Evolutionary conservation across 2,797 vertebrate genomes (phyloP), one percentile per base, ranked within the genome.

Genomic region (Muscicapa comitata): DNA sequence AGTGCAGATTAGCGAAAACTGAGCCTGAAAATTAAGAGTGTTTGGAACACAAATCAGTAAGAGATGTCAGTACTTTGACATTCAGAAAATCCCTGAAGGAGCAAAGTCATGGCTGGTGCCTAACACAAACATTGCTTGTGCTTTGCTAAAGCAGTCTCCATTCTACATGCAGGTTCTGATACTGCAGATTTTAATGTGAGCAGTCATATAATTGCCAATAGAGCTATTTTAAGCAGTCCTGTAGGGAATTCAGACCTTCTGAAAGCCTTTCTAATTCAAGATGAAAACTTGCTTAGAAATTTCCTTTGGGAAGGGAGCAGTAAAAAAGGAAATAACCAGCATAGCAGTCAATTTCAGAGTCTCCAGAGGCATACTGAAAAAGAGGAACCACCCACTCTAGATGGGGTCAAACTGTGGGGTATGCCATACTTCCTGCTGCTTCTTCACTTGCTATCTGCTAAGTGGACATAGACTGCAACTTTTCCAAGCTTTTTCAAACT

Each of bases 41-140:
- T 68, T 89, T 85, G 48, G 15, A 82, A 38, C 8, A 85, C 33
- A 79, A 66, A 45, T 26, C 5, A 5, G 21, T 53, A 77, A 80
- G n/a, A 86, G 86, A 61, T 38, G 7, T 63, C 42, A 78, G 29
- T 45, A 35, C 8, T 15, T 25, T 65, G 28, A 42, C 25, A 51
- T 85, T 59, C 18, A 87, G 33, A 58, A 84, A 54, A 14, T 25
- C 28, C 18, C 15, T 25, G 31, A 62, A 66, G 11, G 42, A 72
- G 5, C 4, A 73, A 76, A 82, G 59, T 31, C 0, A 0, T 23
- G 33, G 40, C 5, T 25, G 31, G 33, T 48, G 23, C 7, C 21
- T 75, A 29, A 40, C 5, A 40, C 2, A 66, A 45, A n/a, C 1
- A 4, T 38, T 15, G 24, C 8, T 18, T 1, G 2, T 65, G 12